Base-by-base conservation (phyloP, 2,888 invertebrate genomes). In the Cryptocheilus praepositus region DNA sequence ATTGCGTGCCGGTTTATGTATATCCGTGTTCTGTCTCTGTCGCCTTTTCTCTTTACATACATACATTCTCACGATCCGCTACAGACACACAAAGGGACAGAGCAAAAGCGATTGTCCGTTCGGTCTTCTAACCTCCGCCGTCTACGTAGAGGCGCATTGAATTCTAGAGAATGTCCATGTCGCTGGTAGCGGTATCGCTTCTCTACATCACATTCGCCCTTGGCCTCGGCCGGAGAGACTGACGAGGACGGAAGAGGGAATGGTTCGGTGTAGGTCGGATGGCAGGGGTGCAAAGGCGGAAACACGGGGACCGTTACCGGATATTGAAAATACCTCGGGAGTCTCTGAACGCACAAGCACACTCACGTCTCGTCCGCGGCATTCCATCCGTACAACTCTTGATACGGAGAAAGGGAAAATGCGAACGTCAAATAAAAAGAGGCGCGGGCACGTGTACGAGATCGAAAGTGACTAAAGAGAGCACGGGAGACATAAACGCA, bases 281-380 rank as follows among this genome's bases (percentile, higher is more conserved):
- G 60, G 63, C 61, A 45, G 63, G 65, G 69, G 60, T 64, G 73
- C 64, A 54, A 73, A 70, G 71, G 63, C 76, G 76, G 79, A 77
- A 79, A 77, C 74, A 71, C 64, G 67, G 64, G 77, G 74, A 61
- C 79, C 76, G 71, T 69, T 67, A 71, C 79, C 84, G 86, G 86
- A 86, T 86, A 86, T 86, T 86, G 85, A 86, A 86, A 86, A 86
- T 86, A 85, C 84, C 83, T 81, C 77, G 79, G 76, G 80, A 80
- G 76, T 69, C 77, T 78, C 69, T 73, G 76, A 73, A 74, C 74
- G 66, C 70, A 69, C 76, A 73, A 77, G 80, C 79, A 5, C 5
- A 7, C 4, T 73, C 70, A 64, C 66, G 57, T 62, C 60, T 68
- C 70, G 28, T 63, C 28, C 64, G 62, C 49, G 73, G 76, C 67